A percentile compares a stretch with the other conserved stretches of the same genome.
Evolutionary conservation across 1,140 invertebrate genomes (phyloP).

Genomic region (Drosophila aff.): DNA sequence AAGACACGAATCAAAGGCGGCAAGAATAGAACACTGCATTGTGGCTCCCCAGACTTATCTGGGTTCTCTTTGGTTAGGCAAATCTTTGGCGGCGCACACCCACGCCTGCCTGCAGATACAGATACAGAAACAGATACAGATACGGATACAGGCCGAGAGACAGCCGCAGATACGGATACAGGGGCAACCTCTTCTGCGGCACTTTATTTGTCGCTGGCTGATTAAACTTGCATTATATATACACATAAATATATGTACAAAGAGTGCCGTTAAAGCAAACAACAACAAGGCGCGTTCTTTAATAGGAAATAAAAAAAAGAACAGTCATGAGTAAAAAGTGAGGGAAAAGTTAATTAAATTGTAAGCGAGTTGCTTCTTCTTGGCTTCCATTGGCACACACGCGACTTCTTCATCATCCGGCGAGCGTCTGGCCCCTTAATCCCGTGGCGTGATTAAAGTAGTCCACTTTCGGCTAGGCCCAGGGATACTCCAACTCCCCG

Average conservation of each 20-base stretch:
- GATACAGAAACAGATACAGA: constrained; percentile 9
- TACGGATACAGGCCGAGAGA: not conserved
- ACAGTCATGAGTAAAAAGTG: not conserved
- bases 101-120: constrained; percentile 20
- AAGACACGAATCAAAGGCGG: constrained; percentile 60
- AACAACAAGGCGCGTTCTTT: constrained; percentile 69
- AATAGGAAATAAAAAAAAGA: constrained; percentile 68
- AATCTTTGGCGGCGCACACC: constrained; percentile 55
- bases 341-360: constrained; percentile 76
- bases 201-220: constrained; percentile 70
- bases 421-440: constrained; percentile 66
- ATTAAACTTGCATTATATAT: constrained; percentile 78
- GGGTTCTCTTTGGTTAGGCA: constrained; percentile 60
- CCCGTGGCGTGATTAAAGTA: constrained; percentile 82
- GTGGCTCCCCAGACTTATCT: constrained; percentile 66
- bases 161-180: constrained; percentile 15
- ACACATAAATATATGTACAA: constrained; percentile 54
- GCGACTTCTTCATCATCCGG: constrained; percentile 80
- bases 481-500: constrained; percentile 21
- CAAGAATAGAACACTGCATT: constrained; percentile 49
- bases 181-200: constrained; percentile 38
- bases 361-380: constrained; percentile 50
- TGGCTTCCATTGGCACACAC: constrained; percentile 41
- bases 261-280: constrained; percentile 77
- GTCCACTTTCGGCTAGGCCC: constrained; percentile 58